Evolutionary conservation across 2,888 invertebrate genomes (phyloP).

Genomic region (Linnaemya tessellans): DNA sequence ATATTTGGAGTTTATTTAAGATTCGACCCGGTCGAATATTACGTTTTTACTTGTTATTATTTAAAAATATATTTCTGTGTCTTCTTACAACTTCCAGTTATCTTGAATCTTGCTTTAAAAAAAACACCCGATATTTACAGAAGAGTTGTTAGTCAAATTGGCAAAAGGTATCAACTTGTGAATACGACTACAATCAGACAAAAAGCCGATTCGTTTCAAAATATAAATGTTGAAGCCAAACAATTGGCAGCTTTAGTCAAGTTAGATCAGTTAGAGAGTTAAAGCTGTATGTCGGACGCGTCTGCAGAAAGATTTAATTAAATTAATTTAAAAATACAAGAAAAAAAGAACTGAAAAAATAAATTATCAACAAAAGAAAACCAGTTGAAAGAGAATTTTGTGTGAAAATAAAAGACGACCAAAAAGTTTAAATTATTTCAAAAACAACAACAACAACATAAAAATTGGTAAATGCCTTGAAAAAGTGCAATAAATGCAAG

Average conservation of each 20-base stretch:
- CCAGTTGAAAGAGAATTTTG: conserved; percentile 10
- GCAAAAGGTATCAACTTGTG: not conserved
- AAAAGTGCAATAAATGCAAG: conserved; percentile 43
- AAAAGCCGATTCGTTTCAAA: not conserved
- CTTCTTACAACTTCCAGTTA: too few species aligned
- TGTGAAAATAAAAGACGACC: not conserved
- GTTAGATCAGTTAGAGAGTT: conserved; percentile 59
- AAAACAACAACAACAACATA: conserved; percentile 6
- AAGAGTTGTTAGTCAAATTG: not conserved
- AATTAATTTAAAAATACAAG: conserved; percentile 7
- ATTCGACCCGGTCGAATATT: too few species aligned
- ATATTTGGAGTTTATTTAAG: too few species aligned
- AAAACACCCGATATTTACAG: not conserved
- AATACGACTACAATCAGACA: not conserved
- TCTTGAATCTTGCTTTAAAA: not conserved
- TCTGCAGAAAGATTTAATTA: conserved; percentile 2
- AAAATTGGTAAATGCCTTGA: conserved; percentile 58
- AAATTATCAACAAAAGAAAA: not conserved
- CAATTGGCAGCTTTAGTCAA: conserved; percentile 61
- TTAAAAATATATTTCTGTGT: too few species aligned
- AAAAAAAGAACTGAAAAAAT: not conserved
- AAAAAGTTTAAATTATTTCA: not conserved
- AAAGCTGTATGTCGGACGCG: conserved; percentile 47
- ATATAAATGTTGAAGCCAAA: conserved; percentile 52
- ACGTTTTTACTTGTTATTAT: too few species aligned